A percentile compares a stretch with the other conserved stretches of the same genome.
Conservation (phyloP, 2,797 vertebrate species). For the Enteromius paludinosus region DNA sequence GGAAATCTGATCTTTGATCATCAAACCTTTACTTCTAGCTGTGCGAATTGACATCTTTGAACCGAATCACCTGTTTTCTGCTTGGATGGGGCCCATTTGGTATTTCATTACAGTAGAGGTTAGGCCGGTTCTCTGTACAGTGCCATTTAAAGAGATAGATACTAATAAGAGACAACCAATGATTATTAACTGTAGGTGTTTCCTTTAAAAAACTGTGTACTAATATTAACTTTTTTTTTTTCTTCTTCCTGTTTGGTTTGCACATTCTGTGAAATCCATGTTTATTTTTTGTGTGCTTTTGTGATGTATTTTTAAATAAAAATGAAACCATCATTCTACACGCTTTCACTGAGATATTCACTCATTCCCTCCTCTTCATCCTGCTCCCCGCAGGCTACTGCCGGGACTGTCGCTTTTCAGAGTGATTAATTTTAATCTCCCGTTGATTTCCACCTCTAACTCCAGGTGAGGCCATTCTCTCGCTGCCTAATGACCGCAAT, state of each 20-base stretch:
- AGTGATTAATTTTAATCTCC: conserved; percentile 73
- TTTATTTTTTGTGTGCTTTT: conserved; percentile 69
- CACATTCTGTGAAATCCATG: conserved; percentile 68
- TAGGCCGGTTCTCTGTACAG: conserved; percentile 62
- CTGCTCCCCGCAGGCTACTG: conserved; percentile 31
- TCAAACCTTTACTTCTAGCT: conserved; percentile 4
- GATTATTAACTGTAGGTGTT: conserved; percentile 73
- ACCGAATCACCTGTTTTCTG: conserved; percentile 45
- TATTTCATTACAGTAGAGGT: conserved; percentile 59
- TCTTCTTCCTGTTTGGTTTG: conserved; percentile 63
- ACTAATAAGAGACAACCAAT: conserved; percentile 64
- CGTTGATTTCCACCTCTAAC: conserved; percentile 63
- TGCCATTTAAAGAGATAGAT: conserved; percentile 56
- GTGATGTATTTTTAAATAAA: conserved; percentile 84
- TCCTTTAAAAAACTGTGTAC: conserved; percentile 61
- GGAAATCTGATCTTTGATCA: conserved; percentile 23
- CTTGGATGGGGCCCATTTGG: conserved; percentile 56
- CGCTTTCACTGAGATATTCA: neutral
- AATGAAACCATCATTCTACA: conserved; percentile 56
- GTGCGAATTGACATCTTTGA: neutral
- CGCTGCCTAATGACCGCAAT: conserved; percentile 73
- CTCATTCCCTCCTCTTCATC: conserved; percentile 34
- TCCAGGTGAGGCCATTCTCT: conserved; percentile 76
- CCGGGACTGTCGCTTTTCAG: conserved; percentile 57
- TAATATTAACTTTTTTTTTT: conserved; percentile 66